Conservation (phyloP, 2,888 invertebrate species). For the Aradus depressus region DNA sequence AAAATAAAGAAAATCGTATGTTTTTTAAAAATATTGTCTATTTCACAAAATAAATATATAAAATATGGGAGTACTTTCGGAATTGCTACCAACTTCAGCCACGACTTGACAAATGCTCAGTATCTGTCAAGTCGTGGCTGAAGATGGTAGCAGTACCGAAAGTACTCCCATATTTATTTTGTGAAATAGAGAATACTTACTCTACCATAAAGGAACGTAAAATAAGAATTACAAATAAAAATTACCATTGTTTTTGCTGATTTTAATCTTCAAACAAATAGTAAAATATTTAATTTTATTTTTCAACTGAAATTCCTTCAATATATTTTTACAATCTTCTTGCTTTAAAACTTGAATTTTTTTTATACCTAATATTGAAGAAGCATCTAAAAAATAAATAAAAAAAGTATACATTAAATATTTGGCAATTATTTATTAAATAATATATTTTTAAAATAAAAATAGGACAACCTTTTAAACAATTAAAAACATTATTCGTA, state of each 20-base stretch:
- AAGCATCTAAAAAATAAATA: background rate
- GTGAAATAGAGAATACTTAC: too few relatives aligned
- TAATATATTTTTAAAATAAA: background rate
- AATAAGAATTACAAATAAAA: background rate
- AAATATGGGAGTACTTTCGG: too few relatives aligned
- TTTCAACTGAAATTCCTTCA: background rate
- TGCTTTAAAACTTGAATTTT: background rate
- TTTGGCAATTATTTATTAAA: background rate
- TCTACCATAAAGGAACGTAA: background rate
- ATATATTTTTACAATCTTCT: too few relatives aligned
- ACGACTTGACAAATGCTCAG: too few relatives aligned
- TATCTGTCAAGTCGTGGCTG: too few relatives aligned
- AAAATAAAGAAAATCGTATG: background rate
- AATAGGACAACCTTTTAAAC: constrained; percentile 34
- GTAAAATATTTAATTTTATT: constrained; percentile 8
- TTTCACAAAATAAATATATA: background rate
- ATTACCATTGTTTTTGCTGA: constrained; percentile 24
- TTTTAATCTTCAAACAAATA: constrained; percentile 17
- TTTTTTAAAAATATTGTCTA: background rate
- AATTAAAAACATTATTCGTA: constrained; percentile 43
- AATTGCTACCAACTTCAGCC: too few relatives aligned
- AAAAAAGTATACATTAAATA: background rate
- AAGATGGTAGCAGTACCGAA: too few relatives aligned
- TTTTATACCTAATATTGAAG: background rate
- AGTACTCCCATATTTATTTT: too few relatives aligned